A percentile compares a stretch with the other conserved stretches of the same genome.
Conservation (phyloP, 2,888 invertebrate genomes). For the Thelaira solivaga region DNA sequence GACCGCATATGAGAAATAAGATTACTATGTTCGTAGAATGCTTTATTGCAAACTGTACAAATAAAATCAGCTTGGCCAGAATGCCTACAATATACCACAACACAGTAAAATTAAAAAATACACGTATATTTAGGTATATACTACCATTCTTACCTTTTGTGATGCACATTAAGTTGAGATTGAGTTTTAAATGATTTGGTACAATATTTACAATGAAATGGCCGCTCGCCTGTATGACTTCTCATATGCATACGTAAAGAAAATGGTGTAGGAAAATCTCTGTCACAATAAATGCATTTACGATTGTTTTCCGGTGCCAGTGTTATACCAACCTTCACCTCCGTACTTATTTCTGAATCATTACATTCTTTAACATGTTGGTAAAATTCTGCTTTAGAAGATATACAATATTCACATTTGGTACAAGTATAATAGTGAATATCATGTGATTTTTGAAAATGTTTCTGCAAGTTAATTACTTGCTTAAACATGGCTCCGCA, state of each 20-base stretch:
- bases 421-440: slow-evolving; percentile 33
- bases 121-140: neutral
- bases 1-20: slow-evolving; percentile 71
- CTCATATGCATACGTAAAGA: slow-evolving; percentile 71
- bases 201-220: slow-evolving; percentile 71
- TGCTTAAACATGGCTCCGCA: slow-evolving; percentile 73
- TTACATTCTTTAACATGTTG: slow-evolving; percentile 48
- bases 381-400: slow-evolving; percentile 49
- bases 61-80: slow-evolving; percentile 72
- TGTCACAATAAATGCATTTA: slow-evolving; percentile 68
- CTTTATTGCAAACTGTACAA: slow-evolving; percentile 70
- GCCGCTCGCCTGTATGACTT: slow-evolving; percentile 73
- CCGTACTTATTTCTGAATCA: neutral
- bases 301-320: slow-evolving; percentile 40
- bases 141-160: slow-evolving; percentile 65
- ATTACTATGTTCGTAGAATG: slow-evolving; percentile 72
- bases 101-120: neutral
- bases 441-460: slow-evolving; percentile 66
- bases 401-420: slow-evolving; percentile 64
- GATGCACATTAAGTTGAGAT: slow-evolving; percentile 69
- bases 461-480: slow-evolving; percentile 68
- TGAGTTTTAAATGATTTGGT: slow-evolving; percentile 73
- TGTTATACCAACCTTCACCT: neutral
- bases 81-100: slow-evolving; percentile 62
- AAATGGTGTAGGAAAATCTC: slow-evolving; percentile 65